A percentile compares a stretch with the other conserved stretches of the same genome.
Evolutionary conservation across 2,113 vertebrate species (phyloP).

Genomic region (Tauraco erythrolophus): DNA sequence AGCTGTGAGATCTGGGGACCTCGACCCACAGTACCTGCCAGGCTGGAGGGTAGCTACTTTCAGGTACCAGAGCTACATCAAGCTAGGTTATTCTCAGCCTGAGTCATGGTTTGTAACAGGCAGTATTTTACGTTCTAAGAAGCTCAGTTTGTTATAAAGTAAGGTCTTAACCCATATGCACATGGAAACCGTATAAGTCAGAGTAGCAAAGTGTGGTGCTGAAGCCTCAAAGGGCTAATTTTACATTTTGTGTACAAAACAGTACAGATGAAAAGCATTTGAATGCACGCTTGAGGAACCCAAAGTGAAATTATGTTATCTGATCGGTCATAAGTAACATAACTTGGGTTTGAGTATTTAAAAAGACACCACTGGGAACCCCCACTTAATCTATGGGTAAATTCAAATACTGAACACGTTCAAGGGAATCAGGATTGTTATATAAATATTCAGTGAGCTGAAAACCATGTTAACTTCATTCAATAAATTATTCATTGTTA

Average conservation of each 20-base stretch:
- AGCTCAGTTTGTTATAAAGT: background rate
- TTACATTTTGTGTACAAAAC: background rate
- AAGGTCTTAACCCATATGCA: background rate
- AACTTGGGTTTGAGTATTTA: background rate
- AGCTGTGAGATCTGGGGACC: background rate
- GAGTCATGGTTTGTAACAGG: background rate
- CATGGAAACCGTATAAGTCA: background rate
- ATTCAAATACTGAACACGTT: background rate
- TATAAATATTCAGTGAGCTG: slow-evolving; percentile 3
- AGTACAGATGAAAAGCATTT: background rate
- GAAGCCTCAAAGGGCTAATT: background rate
- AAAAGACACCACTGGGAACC: background rate
- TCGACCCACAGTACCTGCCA: background rate
- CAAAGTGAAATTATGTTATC: background rate
- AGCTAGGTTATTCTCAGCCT: background rate
- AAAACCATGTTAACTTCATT: background rate
- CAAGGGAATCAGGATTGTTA: background rate
- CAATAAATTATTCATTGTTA: slow-evolving; percentile 9
- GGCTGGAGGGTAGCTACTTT: background rate
- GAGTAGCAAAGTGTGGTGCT: background rate
- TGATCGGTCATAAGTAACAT: background rate
- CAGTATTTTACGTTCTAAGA: background rate
- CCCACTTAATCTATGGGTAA: background rate
- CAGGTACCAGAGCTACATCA: background rate
- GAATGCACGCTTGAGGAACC: background rate